These are phyloP conservation scores for Halesus radiatus DNA, from an alignment of 1,140 invertebrate species.

Conservation along the genomic window DNA sequence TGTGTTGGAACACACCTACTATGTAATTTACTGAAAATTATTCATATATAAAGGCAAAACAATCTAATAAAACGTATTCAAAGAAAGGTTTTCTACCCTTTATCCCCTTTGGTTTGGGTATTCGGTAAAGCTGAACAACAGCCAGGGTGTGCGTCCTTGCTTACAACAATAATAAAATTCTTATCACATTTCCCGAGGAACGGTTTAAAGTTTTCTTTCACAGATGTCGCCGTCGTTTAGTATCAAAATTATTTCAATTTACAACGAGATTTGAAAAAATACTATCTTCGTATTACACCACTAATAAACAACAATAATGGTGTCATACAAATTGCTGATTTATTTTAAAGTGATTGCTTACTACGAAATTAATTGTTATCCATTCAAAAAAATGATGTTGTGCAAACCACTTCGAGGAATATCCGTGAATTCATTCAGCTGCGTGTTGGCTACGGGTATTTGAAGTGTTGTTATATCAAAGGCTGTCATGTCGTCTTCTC, in stretches of 20 bases:
- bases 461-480: constrained; percentile 97
- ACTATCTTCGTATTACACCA: no score
- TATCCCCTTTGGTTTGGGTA: neutral
- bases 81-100: neutral
- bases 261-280: no score
- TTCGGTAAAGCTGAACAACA: neutral
- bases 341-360: no score
- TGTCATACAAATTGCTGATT: no score
- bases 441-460: constrained; percentile 85
- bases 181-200: neutral
- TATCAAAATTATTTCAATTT: neutral
- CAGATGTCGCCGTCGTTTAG: neutral
- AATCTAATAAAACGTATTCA: constrained; percentile 45
- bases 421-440: constrained; percentile 26
- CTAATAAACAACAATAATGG: no score
- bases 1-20: no score
- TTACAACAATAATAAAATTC: neutral
- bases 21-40: no score
- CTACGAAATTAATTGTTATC: no score
- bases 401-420: neutral
- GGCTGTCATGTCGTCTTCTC: constrained; percentile 97
- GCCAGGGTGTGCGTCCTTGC: neutral
- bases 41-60: neutral
- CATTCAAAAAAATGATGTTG: no score
- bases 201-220: neutral